phyloP scores from a whole-genome alignment of 2,888 invertebrate species.

The Tetheella fluctuosa region DNA sequence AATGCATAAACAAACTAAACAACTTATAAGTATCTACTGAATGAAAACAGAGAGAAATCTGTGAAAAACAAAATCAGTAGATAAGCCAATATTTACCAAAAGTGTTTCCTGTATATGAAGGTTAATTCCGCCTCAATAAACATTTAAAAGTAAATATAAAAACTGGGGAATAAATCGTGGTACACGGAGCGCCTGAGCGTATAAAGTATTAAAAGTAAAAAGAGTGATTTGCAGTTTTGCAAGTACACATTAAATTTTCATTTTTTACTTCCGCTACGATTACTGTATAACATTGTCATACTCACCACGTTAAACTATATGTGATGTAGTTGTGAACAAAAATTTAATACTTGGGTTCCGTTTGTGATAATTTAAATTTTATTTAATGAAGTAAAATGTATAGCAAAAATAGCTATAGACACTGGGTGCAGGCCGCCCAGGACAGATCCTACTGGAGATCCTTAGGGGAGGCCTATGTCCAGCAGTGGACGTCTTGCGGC shows the following conservation, averaged over 20 bases:
- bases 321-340: neutral
- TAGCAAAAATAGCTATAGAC: too few relatives aligned
- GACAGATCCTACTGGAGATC: too few relatives aligned
- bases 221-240: conserved; percentile 15
- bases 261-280: conserved; percentile 23
- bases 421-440: too few relatives aligned
- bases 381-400: too few relatives aligned
- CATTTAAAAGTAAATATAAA: conserved; percentile 10
- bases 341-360: neutral
- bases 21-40: neutral
- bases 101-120: conserved; percentile 2
- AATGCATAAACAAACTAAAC: conserved; percentile 17
- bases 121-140: conserved; percentile 1
- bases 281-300: conserved; percentile 15
- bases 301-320: too few relatives aligned
- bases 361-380: neutral
- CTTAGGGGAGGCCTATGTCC: too few relatives aligned
- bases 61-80: neutral
- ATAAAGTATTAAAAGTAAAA: conserved; percentile 24
- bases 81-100: conserved; percentile 1
- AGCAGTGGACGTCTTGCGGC: too few relatives aligned
- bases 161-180: neutral
- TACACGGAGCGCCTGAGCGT: conserved; percentile 14
- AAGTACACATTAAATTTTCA: conserved; percentile 15
- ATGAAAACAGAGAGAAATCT: neutral